Evolutionary conservation across 1,140 invertebrate species (phyloP), one percentile per base, ranked within the genome.

Genomic region (Harlomillsia oculata): DNA sequence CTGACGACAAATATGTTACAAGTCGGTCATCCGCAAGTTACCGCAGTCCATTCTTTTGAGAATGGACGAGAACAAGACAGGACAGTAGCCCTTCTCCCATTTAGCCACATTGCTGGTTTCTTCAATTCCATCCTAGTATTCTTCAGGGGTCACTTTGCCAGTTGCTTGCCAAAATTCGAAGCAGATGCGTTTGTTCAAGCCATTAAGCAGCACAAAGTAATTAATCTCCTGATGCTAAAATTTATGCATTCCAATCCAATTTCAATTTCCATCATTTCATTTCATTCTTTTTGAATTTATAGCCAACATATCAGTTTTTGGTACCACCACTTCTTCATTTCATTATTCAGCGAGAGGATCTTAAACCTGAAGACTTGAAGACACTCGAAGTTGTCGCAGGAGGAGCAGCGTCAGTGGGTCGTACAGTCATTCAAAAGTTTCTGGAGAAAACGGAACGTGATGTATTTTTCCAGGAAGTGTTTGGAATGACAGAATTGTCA

Each of bases 111-210:
- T 0, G 82, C 78, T 64, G 81, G 79, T 2, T 78, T 80, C 14
- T 8, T 21, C 5, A 69, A 76, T 16, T 64, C 77, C 23, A 64
- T 69, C 3, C n/a, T 25, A n/a, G 45, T 30, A 2, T 16, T 50
- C 20, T 40, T 23, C 34, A 9, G 26, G 8, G 58, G 89, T 0
- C 63, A 71, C 1, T 82, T 82, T 65, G 49, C 87, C 26, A 72
- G 89, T 1, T 82, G 85, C 0, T 43, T 92, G 41, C 82, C 84
- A 2, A 81, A 78, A 69, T 93, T 92, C 70, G 78, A 86, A 13
- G 75, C 78, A 53, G 69, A 79, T 43, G 67, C 77, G 3, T 87
- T 82, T 66, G 71, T 87, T 4, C 75, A 75, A 53, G 73, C 77
- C 1, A 75, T 87, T 28, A 73, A 85, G 62, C 74, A 78, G 45